A percentile compares a stretch with the other conserved stretches of the same genome.
phyloP scores from a whole-genome alignment of 2,113 vertebrate genomes.

The Glareola pratincola region DNA sequence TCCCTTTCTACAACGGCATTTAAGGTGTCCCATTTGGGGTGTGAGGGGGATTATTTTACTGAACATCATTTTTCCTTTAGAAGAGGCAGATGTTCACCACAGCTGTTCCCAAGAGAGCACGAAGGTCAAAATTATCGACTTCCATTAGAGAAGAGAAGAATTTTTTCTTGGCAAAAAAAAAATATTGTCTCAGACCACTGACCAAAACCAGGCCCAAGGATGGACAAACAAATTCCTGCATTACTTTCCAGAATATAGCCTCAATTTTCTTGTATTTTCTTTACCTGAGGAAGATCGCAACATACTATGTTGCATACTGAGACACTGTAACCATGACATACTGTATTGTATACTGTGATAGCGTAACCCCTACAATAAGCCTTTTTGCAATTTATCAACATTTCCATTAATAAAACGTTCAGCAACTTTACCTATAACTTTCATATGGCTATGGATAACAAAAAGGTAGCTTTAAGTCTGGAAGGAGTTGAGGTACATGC shows the following conservation, averaged over 20 bases:
- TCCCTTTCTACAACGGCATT: background rate
- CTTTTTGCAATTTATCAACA: background rate
- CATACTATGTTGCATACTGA: accelerated
- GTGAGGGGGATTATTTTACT: background rate
- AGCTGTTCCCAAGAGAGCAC: background rate
- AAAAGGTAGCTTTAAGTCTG: background rate
- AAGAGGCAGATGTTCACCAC: background rate
- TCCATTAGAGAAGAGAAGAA: background rate
- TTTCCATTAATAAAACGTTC: background rate
- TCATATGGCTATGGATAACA: background rate
- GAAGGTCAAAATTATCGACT: background rate
- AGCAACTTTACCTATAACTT: background rate
- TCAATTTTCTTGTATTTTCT: background rate
- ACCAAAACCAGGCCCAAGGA: background rate
- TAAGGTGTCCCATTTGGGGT: background rate
- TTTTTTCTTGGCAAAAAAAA: background rate
- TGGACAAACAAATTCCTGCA: background rate
- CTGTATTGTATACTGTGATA: accelerated
- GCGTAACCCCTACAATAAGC: background rate
- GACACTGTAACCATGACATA: accelerated
- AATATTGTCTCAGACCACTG: background rate
- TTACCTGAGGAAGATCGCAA: background rate
- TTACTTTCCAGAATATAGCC: background rate
- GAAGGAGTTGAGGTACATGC: background rate
- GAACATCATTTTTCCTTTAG: background rate